Evolutionary conservation across 1,140 invertebrate species (phyloP), one percentile per base, ranked within the genome.

Genomic region (Trinorchestia longiramus): DNA sequence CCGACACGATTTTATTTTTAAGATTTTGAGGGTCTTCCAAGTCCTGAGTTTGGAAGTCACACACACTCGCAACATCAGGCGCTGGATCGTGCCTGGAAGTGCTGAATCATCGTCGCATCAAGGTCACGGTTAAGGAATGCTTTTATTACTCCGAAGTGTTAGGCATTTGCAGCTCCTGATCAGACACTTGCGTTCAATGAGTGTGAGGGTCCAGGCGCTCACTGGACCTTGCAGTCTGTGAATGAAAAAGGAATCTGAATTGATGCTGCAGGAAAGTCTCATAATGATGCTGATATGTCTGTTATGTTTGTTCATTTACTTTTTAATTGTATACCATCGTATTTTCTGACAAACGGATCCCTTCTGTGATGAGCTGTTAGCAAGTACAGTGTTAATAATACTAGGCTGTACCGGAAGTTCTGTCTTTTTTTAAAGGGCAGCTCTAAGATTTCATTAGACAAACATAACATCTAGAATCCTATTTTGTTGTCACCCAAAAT

Each of bases 51-150:
- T 87, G 36, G 36, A 87, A 28, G 88, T 42, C 88, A 4, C 43
- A 3, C 28, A 11, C 28, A 1, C 62, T 77, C 62, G 28, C 62
- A 28, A 77, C 88, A 43, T 15, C 88, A 42, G 88, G 88, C 6
- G 41, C 43, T 11, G 15, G 88, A 43, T 28, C 23, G 15, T 17
- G 3, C 88, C 41, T 3, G 36, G 41, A 90, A 4, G 41, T 90
- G 88, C 88, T 42, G 23, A 90, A 41, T 90, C 88, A 90, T 90
- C 88, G 11, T 90, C 41, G 88, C 28, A 42, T 41, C 88, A 90
- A 90, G 88, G 88, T 90, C 88, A 43, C 43, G 88, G n/a, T 90
- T 90, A 90, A 90, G 88, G 88, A 90, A 90, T 90, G 88, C 88
- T 90, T 90, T 90, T 90, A 90, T 90, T 90, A 41, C 43, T 43